Evolutionary conservation across 2,797 vertebrate genomes (phyloP).

Genomic region (Capromys pilorides): DNA sequence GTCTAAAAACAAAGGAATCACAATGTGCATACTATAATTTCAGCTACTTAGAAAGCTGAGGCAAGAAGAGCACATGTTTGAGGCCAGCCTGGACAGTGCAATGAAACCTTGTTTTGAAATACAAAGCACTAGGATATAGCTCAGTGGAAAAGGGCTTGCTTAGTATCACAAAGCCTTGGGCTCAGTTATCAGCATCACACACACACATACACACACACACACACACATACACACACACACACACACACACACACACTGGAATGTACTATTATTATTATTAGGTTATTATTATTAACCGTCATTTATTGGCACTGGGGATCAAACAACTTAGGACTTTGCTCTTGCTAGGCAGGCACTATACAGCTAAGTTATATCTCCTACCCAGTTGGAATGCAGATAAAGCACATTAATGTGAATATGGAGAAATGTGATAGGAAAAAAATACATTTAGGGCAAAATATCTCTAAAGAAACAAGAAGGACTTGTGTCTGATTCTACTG

Average conservation of each 20-base stretch:
- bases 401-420: not conserved
- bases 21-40: not conserved
- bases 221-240: not conserved
- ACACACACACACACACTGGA: not conserved
- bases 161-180: not conserved
- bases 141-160: not conserved
- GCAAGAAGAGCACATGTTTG: not conserved
- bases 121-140: not conserved
- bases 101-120: not conserved
- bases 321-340: no score
- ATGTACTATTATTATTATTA: not conserved
- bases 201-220: not conserved
- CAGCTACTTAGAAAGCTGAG: not conserved
- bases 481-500: not conserved
- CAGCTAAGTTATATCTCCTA: no score
- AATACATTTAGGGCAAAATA: not conserved
- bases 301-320: no score
- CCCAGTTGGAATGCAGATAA: not conserved
- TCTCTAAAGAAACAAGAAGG: not conserved
- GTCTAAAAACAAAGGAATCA: not conserved
- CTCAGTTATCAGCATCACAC: not conserved
- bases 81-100: not conserved
- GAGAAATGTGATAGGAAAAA: not conserved
- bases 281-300: no score
- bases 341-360: no score